Evolutionary conservation across 2,797 vertebrate species (phyloP).

Genomic region (Pseudopleuronectes americanus): DNA sequence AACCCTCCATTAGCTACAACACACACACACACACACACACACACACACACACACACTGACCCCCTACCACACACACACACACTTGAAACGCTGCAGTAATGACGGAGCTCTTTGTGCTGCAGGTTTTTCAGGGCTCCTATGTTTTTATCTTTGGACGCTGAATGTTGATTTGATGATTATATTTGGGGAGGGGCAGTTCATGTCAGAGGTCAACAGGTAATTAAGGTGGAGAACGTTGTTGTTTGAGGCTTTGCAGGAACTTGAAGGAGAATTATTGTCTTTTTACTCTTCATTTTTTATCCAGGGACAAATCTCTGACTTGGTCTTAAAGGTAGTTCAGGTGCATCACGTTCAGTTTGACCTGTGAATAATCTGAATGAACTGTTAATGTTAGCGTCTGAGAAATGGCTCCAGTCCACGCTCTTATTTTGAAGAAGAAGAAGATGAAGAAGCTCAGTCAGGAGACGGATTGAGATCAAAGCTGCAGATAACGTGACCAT

Average conservation of each 20-base stretch:
- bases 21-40: too few species aligned
- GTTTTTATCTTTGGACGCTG: conserved; percentile 17
- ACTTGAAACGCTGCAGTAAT: too few species aligned
- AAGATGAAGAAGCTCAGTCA: not conserved
- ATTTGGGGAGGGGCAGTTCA: not conserved
- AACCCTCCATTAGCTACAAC: conserved; percentile 43
- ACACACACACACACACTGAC: too few species aligned
- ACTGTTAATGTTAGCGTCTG: too few species aligned
- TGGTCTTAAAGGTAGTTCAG: too few species aligned
- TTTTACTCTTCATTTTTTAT: too few species aligned
- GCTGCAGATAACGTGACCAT: not conserved
- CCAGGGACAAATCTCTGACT: too few species aligned
- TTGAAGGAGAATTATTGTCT: too few species aligned
- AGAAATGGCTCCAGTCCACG: too few species aligned
- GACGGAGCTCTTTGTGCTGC: conserved; percentile 41
- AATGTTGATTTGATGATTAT: not conserved
- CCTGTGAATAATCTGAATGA: too few species aligned
- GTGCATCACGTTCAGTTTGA: too few species aligned
- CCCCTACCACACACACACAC: too few species aligned
- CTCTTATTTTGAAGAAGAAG: not conserved
- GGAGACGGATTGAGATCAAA: not conserved
- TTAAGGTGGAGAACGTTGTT: conserved; percentile 12
- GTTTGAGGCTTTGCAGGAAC: not conserved
- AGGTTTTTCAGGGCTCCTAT: not conserved
- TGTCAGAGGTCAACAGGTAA: conserved; percentile 37